Evolutionary conservation across 2,797 vertebrate genomes (phyloP).

Genomic region (Cetoscarus ocellatus): DNA sequence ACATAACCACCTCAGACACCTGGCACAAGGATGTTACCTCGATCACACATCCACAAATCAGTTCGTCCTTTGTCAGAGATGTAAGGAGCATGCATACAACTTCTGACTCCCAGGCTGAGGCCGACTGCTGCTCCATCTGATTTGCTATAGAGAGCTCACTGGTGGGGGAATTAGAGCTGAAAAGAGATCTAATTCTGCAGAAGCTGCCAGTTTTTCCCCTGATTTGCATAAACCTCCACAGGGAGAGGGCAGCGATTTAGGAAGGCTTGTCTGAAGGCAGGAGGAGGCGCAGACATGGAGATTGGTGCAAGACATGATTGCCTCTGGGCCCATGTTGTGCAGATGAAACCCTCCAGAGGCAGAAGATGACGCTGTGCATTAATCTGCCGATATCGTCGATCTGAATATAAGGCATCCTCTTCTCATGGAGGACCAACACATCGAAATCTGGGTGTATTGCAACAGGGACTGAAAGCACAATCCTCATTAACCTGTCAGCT

Average conservation of each 20-base stretch:
- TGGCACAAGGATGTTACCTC: conserved; percentile 47
- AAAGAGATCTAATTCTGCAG: conserved; percentile 53
- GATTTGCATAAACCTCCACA: conserved; percentile 72
- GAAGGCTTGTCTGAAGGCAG: conserved; percentile 64
- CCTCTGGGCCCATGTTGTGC: conserved; percentile 68
- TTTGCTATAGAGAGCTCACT: conserved; percentile 24
- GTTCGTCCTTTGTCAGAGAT: conserved; percentile 42
- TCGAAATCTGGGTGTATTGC: conserved; percentile 20
- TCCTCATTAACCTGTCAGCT: conserved; percentile 27
- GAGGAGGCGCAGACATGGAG: conserved; percentile 58
- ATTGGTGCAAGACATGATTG: conserved; percentile 70
- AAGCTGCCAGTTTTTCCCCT: conserved; percentile 57
- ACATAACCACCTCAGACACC: conserved; percentile 52
- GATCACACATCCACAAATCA: conserved; percentile 45
- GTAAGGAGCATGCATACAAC: conserved; percentile 4
- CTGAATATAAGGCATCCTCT: conserved; percentile 58
- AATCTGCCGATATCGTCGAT: conserved; percentile 64
- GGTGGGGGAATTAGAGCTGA: conserved; percentile 32
- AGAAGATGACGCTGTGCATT: conserved; percentile 57
- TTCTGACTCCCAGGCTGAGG: conserved; percentile 14
- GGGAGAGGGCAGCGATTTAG: conserved; percentile 73
- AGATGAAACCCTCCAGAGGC: conserved; percentile 61
- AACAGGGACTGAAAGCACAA: conserved; percentile 7
- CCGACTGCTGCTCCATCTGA: conserved; percentile 39
- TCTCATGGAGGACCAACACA: conserved; percentile 45